Percentiles rank a stretch among this genome's conserved stretches.
These are phyloP conservation scores for Drosophila fungiperda DNA, from an alignment of 2,888 invertebrate species.

Conservation along the genomic window DNA sequence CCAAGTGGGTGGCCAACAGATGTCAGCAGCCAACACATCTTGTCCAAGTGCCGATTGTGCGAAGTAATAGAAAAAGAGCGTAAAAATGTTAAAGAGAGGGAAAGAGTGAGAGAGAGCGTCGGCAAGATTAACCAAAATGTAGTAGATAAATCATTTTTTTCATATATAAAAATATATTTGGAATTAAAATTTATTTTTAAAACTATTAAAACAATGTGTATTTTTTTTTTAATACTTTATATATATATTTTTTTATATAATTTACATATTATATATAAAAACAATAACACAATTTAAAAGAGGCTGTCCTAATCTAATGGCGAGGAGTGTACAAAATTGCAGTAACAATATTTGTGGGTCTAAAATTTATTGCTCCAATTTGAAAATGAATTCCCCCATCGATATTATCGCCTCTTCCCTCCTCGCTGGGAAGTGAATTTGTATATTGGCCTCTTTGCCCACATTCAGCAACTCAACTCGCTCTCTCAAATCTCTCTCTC, in stretches of 20 bases:
- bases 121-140: too few species aligned
- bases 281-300: not conserved
- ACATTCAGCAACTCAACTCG: not conserved
- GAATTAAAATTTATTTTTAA: too few species aligned
- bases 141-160: too few species aligned
- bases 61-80: not conserved
- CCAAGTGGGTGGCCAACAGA: conserved; percentile 56
- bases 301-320: not conserved
- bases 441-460: not conserved
- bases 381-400: not conserved
- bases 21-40: conserved; percentile 41
- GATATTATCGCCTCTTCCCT: not conserved
- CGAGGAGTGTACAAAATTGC: not conserved
- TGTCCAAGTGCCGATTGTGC: not conserved
- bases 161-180: too few species aligned
- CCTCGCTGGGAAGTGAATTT: not conserved
- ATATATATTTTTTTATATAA: too few species aligned
- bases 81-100: not conserved
- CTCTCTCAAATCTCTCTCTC: not conserved
- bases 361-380: not conserved
- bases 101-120: not conserved
- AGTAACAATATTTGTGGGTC: not conserved
- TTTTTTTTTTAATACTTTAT: not conserved
- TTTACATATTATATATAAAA: too few species aligned
- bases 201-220: too few species aligned